phyloP scores from a whole-genome alignment of 2,888 invertebrate species.

The Erebia ligea region DNA sequence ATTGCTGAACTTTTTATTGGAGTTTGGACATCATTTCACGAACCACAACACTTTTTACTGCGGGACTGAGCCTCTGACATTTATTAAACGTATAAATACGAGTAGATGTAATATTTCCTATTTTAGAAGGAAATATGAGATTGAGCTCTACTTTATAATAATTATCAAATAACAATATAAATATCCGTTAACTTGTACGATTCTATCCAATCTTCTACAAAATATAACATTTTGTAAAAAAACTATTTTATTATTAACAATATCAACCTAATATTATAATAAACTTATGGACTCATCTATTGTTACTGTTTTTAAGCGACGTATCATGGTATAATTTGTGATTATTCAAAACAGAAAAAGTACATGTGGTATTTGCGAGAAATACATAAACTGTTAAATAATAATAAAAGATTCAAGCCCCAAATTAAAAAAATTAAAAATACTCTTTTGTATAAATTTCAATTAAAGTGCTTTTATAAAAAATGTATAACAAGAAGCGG shows the following conservation, averaged over 20 bases:
- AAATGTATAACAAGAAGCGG: background rate
- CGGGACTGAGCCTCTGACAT: background rate
- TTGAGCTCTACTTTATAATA: too few relatives aligned
- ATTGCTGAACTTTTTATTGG: slow-evolving; percentile 42
- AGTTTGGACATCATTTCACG: slow-evolving; percentile 39
- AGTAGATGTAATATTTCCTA: background rate
- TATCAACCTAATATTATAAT: too few relatives aligned
- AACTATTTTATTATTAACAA: too few relatives aligned
- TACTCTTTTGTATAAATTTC: background rate
- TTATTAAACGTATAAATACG: slow-evolving; percentile 17
- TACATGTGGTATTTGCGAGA: too few relatives aligned
- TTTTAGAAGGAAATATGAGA: background rate
- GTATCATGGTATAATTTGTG: background rate
- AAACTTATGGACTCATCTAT: too few relatives aligned
- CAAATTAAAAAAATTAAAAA: background rate
- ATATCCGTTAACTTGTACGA: too few relatives aligned
- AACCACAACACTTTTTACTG: slow-evolving; percentile 38
- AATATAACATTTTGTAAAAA: too few relatives aligned
- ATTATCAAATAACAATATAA: too few relatives aligned
- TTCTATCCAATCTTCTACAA: too few relatives aligned
- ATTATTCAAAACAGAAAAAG: too few relatives aligned
- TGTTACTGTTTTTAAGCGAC: too few relatives aligned
- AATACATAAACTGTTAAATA: too few relatives aligned
- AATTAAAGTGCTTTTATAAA: background rate
- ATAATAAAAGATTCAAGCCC: background rate